phyloP scores from a whole-genome alignment of 2,888 invertebrate species.

The Clunio marinus region DNA sequence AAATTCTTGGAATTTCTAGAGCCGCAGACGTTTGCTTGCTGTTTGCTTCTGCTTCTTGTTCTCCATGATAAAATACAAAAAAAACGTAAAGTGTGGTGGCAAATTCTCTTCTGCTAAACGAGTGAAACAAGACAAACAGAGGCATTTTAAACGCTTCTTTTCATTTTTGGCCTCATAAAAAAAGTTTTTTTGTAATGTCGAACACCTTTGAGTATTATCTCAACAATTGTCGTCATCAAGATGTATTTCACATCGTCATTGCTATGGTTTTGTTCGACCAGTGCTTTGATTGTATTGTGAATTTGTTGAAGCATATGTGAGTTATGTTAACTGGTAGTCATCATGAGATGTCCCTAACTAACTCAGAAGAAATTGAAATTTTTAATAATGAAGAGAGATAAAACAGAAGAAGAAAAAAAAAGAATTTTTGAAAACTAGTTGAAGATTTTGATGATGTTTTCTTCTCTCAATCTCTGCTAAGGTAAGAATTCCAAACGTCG shows the following conservation, averaged over 20 bases:
- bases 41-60: background rate
- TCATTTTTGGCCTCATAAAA: no score
- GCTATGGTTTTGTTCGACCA: background rate
- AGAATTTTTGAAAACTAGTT: background rate
- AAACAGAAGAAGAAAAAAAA: background rate
- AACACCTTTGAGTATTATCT: slow-evolving; percentile 6
- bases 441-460: slow-evolving; percentile 1
- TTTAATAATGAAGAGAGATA: background rate
- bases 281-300: no score
- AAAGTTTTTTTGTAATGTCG: background rate
- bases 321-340: no score
- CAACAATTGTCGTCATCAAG: slow-evolving; percentile 17
- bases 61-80: background rate
- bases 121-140: background rate
- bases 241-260: background rate
- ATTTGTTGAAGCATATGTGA: no score
- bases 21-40: background rate
- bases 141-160: no score
- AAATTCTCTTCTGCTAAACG: background rate
- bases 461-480: background rate
- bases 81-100: background rate
- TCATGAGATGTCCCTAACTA: no score
- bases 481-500: background rate
- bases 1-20: background rate
- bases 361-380: no score